Conservation (phyloP, 2,888 invertebrate genomes). For the Stegana nigrithorax region DNA sequence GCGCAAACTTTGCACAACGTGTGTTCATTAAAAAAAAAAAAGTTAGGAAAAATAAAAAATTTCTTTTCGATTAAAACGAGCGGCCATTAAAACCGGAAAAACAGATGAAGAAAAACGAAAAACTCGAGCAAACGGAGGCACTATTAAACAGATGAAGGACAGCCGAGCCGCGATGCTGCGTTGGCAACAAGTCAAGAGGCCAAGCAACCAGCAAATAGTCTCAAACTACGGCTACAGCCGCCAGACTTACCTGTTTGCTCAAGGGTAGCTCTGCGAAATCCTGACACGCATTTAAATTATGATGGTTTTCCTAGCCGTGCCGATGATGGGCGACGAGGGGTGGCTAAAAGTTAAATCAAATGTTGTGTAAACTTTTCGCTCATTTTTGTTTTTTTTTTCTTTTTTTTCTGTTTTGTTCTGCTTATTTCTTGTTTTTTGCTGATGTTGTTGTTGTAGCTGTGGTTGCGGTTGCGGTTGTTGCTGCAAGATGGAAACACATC, state of each 20-base stretch:
- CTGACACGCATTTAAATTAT: conserved; percentile 19
- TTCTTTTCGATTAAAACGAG: conserved; percentile 7
- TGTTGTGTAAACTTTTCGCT: conserved; percentile 13
- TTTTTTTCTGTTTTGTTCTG: not conserved
- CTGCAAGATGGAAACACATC: conserved; percentile 58
- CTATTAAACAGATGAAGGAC: too few relatives aligned
- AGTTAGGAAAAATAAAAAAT: not conserved
- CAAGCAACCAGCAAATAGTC: too few relatives aligned
- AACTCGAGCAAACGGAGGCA: too few relatives aligned
- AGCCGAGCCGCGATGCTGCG: too few relatives aligned
- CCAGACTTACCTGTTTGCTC: too few relatives aligned
- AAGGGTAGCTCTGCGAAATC: not conserved
- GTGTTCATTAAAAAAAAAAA: not conserved
- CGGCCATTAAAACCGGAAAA: not conserved
- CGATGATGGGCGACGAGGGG: not conserved
- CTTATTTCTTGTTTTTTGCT: not conserved
- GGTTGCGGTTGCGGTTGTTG: not conserved
- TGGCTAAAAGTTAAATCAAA: conserved; percentile 17
- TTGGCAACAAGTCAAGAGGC: too few relatives aligned
- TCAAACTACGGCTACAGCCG: too few relatives aligned
- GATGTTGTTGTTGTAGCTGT: too few relatives aligned
- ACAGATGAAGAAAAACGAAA: too few relatives aligned
- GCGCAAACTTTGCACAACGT: not conserved
- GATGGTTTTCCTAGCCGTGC: not conserved
- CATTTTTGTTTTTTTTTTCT: not conserved